Evolutionary conservation across 1,140 invertebrate species (phyloP).

Genomic region (Heliconius nattereri): DNA sequence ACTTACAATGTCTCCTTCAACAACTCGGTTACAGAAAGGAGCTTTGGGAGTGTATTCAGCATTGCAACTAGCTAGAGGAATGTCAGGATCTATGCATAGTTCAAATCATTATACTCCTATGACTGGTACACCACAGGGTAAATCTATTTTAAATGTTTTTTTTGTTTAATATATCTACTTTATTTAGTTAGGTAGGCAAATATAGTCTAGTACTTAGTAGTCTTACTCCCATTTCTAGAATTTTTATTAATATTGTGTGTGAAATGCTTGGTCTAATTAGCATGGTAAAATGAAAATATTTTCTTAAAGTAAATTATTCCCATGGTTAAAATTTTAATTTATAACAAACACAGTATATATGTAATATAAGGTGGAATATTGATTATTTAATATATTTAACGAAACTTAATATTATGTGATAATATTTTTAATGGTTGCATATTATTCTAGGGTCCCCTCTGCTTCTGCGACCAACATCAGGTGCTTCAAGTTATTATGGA

Average conservation of each 20-base stretch:
- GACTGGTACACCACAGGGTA: conserved; percentile 65
- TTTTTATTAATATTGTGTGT: no score
- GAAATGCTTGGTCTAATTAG: no score
- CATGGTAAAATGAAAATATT: no score
- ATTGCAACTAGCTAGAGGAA: conserved; percentile 65
- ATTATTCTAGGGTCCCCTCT: conserved; percentile 63
- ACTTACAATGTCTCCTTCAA: conserved; percentile 84
- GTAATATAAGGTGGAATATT: no score
- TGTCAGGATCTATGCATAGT: conserved; percentile 63
- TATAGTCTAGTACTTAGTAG: no score
- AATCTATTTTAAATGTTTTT: background rate
- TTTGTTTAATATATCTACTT: background rate
- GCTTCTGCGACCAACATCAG: conserved; percentile 74
- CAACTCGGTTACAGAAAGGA: conserved; percentile 78
- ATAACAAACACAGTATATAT: no score
- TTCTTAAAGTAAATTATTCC: no score
- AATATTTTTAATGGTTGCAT: background rate
- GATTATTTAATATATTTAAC: no score
- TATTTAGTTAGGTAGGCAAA: no score
- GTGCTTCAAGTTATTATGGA: conserved; percentile 80
- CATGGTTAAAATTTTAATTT: no score
- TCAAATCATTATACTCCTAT: conserved; percentile 67
- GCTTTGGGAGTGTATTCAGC: conserved; percentile 67
- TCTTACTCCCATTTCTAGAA: no score
- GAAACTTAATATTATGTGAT: no score